These are phyloP conservation scores for Copidosoma floridanum DNA, from an alignment of 1,140 invertebrate species.

Conservation along the genomic window DNA sequence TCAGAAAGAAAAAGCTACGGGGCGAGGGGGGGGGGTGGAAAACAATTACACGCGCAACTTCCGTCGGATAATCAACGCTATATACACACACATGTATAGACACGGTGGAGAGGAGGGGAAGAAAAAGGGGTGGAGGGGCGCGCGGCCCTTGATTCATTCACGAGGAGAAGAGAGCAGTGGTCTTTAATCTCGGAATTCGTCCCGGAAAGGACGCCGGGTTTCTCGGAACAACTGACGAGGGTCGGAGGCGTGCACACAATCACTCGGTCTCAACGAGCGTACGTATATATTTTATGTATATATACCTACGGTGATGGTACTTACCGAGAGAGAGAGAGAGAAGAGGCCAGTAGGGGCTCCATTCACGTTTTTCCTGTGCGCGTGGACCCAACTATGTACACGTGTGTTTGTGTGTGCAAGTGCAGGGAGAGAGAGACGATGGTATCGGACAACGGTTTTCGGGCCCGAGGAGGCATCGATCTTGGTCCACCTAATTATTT, in stretches of 20 bases:
- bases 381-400: too few relatives aligned
- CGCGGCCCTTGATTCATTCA: slow-evolving; percentile 55
- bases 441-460: slow-evolving; percentile 51
- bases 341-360: slow-evolving; percentile 37
- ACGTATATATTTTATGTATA: too few relatives aligned
- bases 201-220: slow-evolving; percentile 57
- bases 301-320: too few relatives aligned
- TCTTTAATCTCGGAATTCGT: slow-evolving; percentile 57
- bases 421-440: too few relatives aligned
- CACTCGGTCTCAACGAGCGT: too few relatives aligned
- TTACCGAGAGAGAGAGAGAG: neutral
- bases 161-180: slow-evolving; percentile 27
- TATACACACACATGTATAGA: too few relatives aligned
- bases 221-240: slow-evolving; percentile 43
- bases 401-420: too few relatives aligned
- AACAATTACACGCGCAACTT: slow-evolving; percentile 26
- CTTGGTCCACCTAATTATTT: slow-evolving; percentile 57
- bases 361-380: slow-evolving; percentile 48
- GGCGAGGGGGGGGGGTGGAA: neutral
- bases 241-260: too few relatives aligned
- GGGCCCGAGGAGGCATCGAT: slow-evolving; percentile 48
- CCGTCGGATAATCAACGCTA: slow-evolving; percentile 26
- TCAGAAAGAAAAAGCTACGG: slow-evolving; percentile 4
- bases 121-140: neutral
- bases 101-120: neutral